Evolutionary conservation across 2,797 vertebrate genomes (phyloP).

Genomic region (Chelmon rostratus): DNA sequence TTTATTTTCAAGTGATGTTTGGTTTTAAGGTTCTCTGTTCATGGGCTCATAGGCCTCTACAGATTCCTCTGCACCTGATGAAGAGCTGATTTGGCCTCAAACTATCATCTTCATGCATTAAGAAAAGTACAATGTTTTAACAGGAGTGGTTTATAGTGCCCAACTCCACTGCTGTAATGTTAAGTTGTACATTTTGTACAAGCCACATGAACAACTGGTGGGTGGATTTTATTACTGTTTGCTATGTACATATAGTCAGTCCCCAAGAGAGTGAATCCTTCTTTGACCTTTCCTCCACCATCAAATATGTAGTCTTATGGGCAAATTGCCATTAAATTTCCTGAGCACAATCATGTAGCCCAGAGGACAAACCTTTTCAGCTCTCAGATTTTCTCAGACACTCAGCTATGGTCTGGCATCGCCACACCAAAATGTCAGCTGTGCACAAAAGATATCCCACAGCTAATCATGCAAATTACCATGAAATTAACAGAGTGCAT

Average conservation of each 20-base stretch:
- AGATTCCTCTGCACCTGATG: neutral
- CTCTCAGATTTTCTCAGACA: neutral
- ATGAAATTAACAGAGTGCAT: neutral
- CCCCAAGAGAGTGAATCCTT: neutral
- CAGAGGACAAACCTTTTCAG: neutral
- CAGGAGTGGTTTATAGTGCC: neutral
- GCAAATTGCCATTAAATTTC: neutral
- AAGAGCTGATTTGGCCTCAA: neutral
- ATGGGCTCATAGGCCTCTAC: neutral
- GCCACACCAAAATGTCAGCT: constrained; percentile 1
- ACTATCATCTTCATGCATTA: neutral
- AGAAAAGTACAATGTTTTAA: neutral
- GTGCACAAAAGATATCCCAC: neutral
- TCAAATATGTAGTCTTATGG: neutral
- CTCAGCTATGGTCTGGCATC: neutral
- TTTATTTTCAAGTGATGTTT: constrained; percentile 5
- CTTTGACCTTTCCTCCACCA: neutral
- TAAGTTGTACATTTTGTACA: neutral
- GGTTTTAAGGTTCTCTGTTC: neutral
- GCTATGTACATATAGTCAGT: neutral
- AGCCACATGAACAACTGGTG: neutral
- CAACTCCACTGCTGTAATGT: neutral
- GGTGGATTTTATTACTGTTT: neutral
- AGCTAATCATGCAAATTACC: neutral
- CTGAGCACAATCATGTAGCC: neutral